phyloP scores from a whole-genome alignment of 2,113 vertebrate genomes.

The Daphoenositta chrysoptera region DNA sequence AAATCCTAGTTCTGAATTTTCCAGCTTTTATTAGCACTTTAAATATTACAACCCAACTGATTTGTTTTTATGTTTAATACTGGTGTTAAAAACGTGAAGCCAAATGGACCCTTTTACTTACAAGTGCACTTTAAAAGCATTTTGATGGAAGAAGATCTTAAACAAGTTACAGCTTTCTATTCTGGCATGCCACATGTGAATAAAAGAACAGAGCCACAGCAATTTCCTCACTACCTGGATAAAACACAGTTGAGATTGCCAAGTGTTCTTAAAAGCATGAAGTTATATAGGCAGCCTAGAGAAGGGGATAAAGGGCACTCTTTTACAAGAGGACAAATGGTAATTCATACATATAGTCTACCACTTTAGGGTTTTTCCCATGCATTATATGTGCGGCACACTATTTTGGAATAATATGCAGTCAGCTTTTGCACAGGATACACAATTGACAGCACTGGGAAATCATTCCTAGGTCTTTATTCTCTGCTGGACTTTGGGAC shows the following conservation, averaged over 20 bases:
- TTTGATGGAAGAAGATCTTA: background rate
- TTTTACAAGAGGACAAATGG: background rate
- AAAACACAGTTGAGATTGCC: background rate
- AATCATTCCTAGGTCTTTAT: background rate
- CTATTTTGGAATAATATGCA: background rate
- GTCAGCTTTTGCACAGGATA: background rate
- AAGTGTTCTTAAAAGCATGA: background rate
- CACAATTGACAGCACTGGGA: background rate
- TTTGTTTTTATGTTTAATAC: conserved; percentile 1
- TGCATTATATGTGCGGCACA: background rate
- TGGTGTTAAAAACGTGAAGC: background rate
- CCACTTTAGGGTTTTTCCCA: background rate
- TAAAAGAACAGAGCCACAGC: background rate
- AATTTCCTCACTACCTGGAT: background rate
- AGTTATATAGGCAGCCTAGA: background rate
- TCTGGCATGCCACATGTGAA: background rate
- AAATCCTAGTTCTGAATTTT: background rate
- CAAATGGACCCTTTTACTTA: background rate
- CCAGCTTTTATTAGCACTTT: background rate
- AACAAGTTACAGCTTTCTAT: background rate
- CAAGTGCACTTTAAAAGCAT: background rate
- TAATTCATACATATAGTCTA: background rate
- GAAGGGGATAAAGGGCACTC: background rate
- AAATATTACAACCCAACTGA: background rate
- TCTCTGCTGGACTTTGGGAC: background rate